Evolutionary conservation across 2,797 vertebrate genomes (phyloP), one percentile per base, ranked within the genome.

Genomic region (Phoebastria nigripes): DNA sequence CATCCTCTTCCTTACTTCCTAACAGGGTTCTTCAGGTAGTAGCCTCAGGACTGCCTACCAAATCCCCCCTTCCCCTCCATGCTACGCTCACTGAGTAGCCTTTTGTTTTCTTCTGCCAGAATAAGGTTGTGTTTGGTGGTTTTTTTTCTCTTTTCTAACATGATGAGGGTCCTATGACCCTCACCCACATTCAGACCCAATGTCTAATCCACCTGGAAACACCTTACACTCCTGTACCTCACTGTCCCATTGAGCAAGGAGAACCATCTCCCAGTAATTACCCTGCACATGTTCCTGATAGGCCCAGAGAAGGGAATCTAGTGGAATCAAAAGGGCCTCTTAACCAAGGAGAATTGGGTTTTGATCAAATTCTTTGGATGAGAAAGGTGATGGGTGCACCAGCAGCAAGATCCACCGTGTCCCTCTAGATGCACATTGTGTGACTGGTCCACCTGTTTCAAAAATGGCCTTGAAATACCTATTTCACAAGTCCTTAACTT

Each of bases 131-230:
- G 4, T 28, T 71, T 25, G 13, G 10, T 25, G 76, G 18, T 0
- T 1, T 71, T 58, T 54, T 42, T 21, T 11, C 37, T n/a, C 7
- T 31, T 49, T 76, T 59, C 47, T 89, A 28, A 24, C 26, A 19
- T 13, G 18, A 1, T 0, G 15, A n/a, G 29, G 0, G 0, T n/a
- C 18, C n/a, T 54, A 42, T 62, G 41, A 37, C 4, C 46, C n/a
- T 72, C 81, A 20, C 37, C 18, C 6, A 20, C 33, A 2, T 28
- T 56, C 42, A 56, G 31, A 6, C 37, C 19, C 3, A 9, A 15
- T 15, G 2, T 7, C 35, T 26, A 4, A 28, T 6, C 54, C 8
- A 2, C 16, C 24, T 21, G 11, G 47, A 69, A 67, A 2, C 4
- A 4, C 18, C 39, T 72, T 55, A 54, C 33, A 28, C 4, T 88